Percentiles rank a stretch among this genome's conserved stretches.
Conservation (phyloP, 2,113 vertebrate genomes). For the Tautogolabrus adspersus region DNA sequence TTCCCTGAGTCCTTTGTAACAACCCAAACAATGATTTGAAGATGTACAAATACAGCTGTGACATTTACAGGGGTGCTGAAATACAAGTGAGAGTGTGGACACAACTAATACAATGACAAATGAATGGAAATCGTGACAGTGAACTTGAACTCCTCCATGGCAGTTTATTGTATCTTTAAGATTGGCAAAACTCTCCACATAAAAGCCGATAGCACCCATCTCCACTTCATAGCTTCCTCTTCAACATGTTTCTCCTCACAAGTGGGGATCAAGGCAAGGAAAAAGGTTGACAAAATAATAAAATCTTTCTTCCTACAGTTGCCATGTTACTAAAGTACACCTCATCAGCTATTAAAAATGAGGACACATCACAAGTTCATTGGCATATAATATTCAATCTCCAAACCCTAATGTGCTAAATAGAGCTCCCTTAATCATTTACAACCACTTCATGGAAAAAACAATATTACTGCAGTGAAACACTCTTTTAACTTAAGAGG, state of each 20-base stretch:
- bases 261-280: conserved; percentile 37
- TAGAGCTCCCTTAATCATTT: conserved; percentile 42
- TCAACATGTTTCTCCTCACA: neutral
- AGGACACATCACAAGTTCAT: conserved; percentile 27
- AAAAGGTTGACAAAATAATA: conserved; percentile 46
- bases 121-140: conserved; percentile 33
- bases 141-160: conserved; percentile 42
- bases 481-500: conserved; percentile 59
- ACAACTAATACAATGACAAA: conserved; percentile 40
- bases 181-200: conserved; percentile 32
- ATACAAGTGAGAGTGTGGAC: conserved; percentile 40
- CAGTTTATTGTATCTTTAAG: conserved; percentile 42
- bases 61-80: conserved; percentile 48
- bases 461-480: conserved; percentile 45
- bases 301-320: neutral
- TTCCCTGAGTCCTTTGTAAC: conserved; percentile 49
- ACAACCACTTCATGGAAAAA: conserved; percentile 24
- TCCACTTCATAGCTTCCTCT: conserved; percentile 6
- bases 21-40: conserved; percentile 50
- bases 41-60: conserved; percentile 54
- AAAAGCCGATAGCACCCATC: conserved; percentile 14
- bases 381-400: conserved; percentile 40
- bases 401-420: conserved; percentile 39
- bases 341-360: conserved; percentile 11
- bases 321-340: conserved; percentile 16